phyloP scores from a whole-genome alignment of 2,888 invertebrate species.

The Diogma glabrata region DNA sequence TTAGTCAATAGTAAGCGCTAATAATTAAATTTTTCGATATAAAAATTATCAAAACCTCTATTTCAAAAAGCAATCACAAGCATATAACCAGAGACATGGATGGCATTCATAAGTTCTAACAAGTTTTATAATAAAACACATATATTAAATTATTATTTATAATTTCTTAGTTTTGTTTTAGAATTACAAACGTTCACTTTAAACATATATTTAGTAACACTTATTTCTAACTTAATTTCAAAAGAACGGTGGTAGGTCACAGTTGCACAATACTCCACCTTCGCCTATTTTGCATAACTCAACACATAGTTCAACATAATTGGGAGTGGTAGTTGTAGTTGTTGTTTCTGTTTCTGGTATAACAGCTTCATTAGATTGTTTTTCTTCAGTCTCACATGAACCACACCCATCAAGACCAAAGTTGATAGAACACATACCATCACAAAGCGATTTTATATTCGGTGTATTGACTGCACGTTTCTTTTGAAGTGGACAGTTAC shows the following conservation, averaged over 20 bases:
- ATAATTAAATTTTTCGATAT: no score
- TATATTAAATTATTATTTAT: no score
- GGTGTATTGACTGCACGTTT: constrained; percentile 6
- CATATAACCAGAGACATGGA: no score
- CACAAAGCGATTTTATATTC: constrained; percentile 23
- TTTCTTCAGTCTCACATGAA: constrained; percentile 12
- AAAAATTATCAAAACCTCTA: no score
- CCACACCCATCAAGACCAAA: constrained; percentile 30
- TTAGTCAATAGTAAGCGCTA: no score
- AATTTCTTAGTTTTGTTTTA: no score
- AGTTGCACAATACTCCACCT: constrained; percentile 66
- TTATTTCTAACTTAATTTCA: no score
- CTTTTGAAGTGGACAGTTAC: constrained; percentile 20
- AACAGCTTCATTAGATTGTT: not conserved
- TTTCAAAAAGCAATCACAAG: no score
- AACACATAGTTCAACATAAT: constrained; percentile 56
- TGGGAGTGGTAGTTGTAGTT: constrained; percentile 27
- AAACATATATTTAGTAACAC: no score
- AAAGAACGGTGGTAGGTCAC: constrained; percentile 52
- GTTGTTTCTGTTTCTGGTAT: not conserved
- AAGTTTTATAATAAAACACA: no score
- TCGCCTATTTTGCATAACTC: constrained; percentile 53
- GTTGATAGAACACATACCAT: constrained; percentile 26
- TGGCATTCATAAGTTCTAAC: no score
- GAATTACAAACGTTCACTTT: no score